Base-by-base conservation (phyloP, 2,797 vertebrate species). In the Chromis chromis region DNA sequence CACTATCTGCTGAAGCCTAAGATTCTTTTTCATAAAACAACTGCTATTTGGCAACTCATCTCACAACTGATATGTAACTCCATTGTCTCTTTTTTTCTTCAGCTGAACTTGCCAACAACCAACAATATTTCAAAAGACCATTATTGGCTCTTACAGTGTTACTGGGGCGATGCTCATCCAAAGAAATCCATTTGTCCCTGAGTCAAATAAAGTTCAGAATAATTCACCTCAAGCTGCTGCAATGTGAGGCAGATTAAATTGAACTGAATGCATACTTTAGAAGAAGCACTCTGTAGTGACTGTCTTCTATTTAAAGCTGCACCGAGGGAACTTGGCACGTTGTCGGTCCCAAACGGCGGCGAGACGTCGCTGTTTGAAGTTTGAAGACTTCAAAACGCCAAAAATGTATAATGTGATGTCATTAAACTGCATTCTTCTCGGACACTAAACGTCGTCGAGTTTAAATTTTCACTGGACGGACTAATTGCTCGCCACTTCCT, bases 161-260 rank as follows among this genome's bases (percentile, higher is more conserved):
- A 57, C 72, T 59, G 24, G n/a, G 70, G 44, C 56, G 21, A 36
- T 14, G 24, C 28, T 70, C 57, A 58, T 84, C 74, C 74, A 83
- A 75, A 74, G 72, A 78, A 81, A 81, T 70, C 60, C 40, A 82
- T 70, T 78, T 70, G 62, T 58, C 63, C 24, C 33, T 2, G 68
- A 88, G 83, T 89, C 80, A 83, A 77, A 79, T 46, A 75, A 76
- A 86, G 74, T 88, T 90, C 79, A 78, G 63, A 71, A 79, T 79
- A 56, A 84, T 86, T 88, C 83, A 87, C 72, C 74, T 83, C 73
- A 21, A 13, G 52, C 60, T 39, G 31, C 72, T 24, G 68, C 76
- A 42, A 55, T 40, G 50, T 13, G 65, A 68, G 63, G 42, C 67
- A 85, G 64, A 86, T 88, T 78, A 80, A 90, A 88, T 70, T 65